Base-by-base conservation (phyloP, 2,888 invertebrate genomes). In the Leucania comma region DNA sequence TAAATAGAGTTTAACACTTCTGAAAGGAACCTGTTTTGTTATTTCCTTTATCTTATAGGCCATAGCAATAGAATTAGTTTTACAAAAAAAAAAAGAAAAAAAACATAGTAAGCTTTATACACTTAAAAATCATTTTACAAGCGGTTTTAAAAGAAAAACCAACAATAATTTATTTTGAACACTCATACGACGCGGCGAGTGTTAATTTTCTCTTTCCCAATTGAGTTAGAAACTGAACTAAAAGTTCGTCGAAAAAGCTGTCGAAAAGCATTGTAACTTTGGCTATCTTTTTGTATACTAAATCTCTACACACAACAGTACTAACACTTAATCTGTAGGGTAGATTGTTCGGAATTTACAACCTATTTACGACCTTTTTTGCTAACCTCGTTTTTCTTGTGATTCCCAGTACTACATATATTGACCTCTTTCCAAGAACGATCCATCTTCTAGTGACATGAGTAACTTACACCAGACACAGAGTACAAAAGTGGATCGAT, bases 221-320 rank as follows among this genome's bases (percentile, higher is more conserved):
- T 42, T 54, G 20, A 77, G 38, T 77, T 70, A 22, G 12, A 35
- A 48, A 69, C 24, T 26, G 1, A 35, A 26, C 17, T 20, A 61
- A 58, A 77, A 48, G 38, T 62, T 20, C 6, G 12, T 12, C 38
- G 38, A 38, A 48, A 70, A 38, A 17, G 24, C 22, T n/a, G 2
- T 46, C 32, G 53, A 48, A 62, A 62, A 78, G 22, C 51, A 62
- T 32, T 24, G 12, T 22, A 60, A 46, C 26, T 46, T 1, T 10
- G 14, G n/a, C 38, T 62, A 35, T 22, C 20, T 48, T 74, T 26
- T 64, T 50, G 9, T 20, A 22, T 32, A 72, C 38, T 29, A 24
- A 64, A 65, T 72, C 14, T 24, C 9, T 17, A 35, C 22, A 20
- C 24, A 32, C 20, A 9, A 38, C 50, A 54, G 35, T n/a, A 48